phyloP scores from a whole-genome alignment of 2,113 vertebrate species.

The Anarhynchus alexandrinus region DNA sequence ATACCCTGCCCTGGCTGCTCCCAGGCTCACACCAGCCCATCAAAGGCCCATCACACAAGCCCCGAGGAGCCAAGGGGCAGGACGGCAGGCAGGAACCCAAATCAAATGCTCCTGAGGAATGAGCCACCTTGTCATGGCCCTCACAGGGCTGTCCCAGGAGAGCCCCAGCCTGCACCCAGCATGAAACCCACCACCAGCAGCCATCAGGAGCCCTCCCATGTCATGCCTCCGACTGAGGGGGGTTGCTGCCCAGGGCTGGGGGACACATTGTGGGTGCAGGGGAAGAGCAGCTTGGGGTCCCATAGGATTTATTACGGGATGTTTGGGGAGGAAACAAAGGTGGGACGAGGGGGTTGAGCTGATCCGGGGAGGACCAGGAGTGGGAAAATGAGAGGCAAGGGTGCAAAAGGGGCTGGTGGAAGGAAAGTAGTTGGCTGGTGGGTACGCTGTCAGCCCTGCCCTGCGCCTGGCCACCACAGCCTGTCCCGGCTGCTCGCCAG shows the following conservation, averaged over 20 bases:
- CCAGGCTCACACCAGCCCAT: not conserved
- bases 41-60: not conserved
- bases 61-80: not conserved
- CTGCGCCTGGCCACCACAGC: accelerated
- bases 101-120: not conserved
- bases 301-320: not conserved
- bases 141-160: not conserved
- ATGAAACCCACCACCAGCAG: not conserved
- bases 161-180: not conserved
- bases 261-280: accelerated
- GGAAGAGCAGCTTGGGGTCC: not conserved
- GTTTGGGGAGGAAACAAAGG: not conserved
- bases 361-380: not conserved
- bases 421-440: not conserved
- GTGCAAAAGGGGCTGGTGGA: not conserved
- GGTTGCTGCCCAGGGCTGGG: not conserved
- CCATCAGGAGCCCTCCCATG: accelerated
- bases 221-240: accelerated
- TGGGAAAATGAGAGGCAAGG: not conserved
- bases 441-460: accelerated
- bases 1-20: not conserved
- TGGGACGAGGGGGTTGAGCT: not conserved
- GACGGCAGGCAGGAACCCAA: not conserved
- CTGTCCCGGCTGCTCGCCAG: accelerated
- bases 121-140: not conserved